Conservation (phyloP, 2,888 invertebrate species). For the Idaea dimidiata region DNA sequence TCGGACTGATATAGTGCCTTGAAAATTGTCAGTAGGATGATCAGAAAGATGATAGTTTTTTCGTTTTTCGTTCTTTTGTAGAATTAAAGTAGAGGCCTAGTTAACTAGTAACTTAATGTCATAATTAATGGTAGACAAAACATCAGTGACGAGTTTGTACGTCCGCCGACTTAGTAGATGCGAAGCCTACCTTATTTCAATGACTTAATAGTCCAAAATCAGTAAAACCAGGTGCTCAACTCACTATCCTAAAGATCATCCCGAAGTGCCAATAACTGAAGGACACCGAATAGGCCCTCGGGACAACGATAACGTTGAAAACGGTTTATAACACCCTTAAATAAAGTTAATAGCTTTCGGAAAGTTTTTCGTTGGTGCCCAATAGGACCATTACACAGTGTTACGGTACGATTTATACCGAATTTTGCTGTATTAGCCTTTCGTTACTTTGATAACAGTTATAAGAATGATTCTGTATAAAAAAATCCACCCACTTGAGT, state of each 20-base stretch:
- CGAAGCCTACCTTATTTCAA: background rate
- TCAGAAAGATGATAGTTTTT: too few relatives aligned
- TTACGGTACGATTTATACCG: constrained; percentile 72
- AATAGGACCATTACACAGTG: constrained; percentile 70
- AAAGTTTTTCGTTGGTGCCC: constrained; percentile 74
- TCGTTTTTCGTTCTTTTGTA: too few relatives aligned
- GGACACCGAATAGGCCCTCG: constrained; percentile 58
- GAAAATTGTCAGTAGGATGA: too few relatives aligned
- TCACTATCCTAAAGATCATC: constrained; percentile 26
- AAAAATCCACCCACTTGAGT: background rate
- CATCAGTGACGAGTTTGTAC: too few relatives aligned
- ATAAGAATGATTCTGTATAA: background rate
- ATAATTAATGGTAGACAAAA: too few relatives aligned
- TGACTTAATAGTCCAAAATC: background rate
- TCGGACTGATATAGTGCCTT: too few relatives aligned
- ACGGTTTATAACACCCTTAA: constrained; percentile 77
- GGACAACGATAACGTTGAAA: constrained; percentile 74
- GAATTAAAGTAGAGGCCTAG: too few relatives aligned
- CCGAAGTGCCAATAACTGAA: constrained; percentile 58
- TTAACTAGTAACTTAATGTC: too few relatives aligned
- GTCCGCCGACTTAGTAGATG: too few relatives aligned
- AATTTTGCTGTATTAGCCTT: constrained; percentile 65
- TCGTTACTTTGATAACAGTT: constrained; percentile 7
- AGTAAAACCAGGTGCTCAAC: constrained; percentile 27
- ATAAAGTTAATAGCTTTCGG: constrained; percentile 75